Conservation (phyloP, 2,888 invertebrate genomes). For the Caenorhabditis macrosperma region DNA sequence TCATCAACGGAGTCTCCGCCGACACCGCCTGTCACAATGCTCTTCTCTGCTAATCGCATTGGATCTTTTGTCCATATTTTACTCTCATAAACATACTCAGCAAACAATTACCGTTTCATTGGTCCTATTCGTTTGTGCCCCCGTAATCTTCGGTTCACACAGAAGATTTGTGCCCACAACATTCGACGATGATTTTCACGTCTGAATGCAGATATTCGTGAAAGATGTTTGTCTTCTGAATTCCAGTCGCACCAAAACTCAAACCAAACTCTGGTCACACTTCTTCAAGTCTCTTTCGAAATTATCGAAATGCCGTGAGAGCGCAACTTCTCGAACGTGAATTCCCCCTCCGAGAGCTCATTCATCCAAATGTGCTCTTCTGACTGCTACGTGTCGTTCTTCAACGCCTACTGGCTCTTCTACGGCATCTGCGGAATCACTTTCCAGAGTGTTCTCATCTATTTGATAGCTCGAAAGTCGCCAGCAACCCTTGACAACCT, state of each 20-base stretch:
- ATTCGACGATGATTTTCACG: conserved; percentile 35
- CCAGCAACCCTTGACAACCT: conserved; percentile 44
- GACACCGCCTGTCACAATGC: not conserved
- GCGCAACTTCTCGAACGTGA: not conserved
- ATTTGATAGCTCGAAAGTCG: conserved; percentile 43
- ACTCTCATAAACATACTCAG: no score
- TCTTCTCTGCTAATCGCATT: not conserved
- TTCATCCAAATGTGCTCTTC: conserved; percentile 41
- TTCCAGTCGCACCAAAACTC: conserved; percentile 31
- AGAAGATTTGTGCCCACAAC: conserved; percentile 38
- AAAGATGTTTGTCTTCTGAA: not conserved
- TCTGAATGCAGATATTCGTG: conserved; percentile 8
- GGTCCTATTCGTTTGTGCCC: no score
- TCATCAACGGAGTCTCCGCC: conserved; percentile 1
- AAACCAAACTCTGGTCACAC: conserved; percentile 38
- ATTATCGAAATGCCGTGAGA: conserved; percentile 38
- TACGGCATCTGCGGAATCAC: conserved; percentile 10
- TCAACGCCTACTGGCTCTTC: conserved; percentile 40
- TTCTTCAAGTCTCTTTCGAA: not conserved
- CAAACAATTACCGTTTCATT: no score
- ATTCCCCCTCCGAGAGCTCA: not conserved
- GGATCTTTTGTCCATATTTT: no score
- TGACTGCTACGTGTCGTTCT: conserved; percentile 49
- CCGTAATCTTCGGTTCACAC: not conserved
- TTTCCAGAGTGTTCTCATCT: conserved; percentile 38